Evolutionary conservation across 1,140 invertebrate genomes (phyloP), one percentile per base, ranked within the genome.

Genomic region (Zaprionus nigranus): DNA sequence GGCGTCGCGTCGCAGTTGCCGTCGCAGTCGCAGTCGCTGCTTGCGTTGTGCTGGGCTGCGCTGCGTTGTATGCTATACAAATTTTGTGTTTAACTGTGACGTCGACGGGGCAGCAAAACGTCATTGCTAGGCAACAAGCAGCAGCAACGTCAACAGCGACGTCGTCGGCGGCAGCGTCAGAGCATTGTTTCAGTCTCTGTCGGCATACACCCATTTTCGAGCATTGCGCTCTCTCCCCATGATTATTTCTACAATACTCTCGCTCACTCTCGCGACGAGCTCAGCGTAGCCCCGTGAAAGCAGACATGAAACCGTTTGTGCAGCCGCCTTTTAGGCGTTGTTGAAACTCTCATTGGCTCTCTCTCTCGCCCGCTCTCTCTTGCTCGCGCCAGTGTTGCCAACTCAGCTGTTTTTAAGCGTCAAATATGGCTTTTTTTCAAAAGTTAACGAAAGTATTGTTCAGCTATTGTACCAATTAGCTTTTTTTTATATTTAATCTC

Each of bases 191-290:
- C 30, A 34, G 30, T 28, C 36, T 22, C n/a, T 17, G 61, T 26
- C 70, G 60, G 82, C 79, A 84, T 82, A 85, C 80, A 85, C 82
- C 79, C 77, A 82, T 82, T 82, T 82, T 82, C 63, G 65, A 72
- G 76, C 79, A 78, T 81, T 81, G 64, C 67, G 68, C 61, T 64
- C 43, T 22, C 38, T 75, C 58, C 58, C 51, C 58, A 75, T 46
- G 40, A 13, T 40, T 46, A 64, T 78, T 69, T 72, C 74, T 61
- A 76, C 74, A 72, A 76, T 30, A 24, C 51, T 26, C 46, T 51
- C 46, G 24, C 40, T 46, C 40, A 46, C 17, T 43, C 43, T 1
- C 36, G n/a, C 15, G 5, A n/a, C 40, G 53, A 34, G 13, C 43
- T 36, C 26, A 67, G 22, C 65, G 28, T 63, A 65, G 62, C 54